phyloP scores from a whole-genome alignment of 2,888 invertebrate genomes.

The Parthenolecanium corni region DNA sequence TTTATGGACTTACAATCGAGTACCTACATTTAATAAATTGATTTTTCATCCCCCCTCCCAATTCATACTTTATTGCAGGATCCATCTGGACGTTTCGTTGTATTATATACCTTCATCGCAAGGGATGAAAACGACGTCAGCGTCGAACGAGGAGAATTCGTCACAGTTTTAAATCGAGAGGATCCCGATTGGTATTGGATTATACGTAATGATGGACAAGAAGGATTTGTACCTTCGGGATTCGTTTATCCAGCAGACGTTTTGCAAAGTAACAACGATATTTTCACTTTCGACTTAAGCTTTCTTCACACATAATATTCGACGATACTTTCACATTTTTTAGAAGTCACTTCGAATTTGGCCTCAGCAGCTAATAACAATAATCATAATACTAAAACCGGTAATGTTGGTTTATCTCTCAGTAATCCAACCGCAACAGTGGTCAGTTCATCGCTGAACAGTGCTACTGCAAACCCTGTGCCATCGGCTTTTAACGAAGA shows the following conservation, averaged over 20 bases:
- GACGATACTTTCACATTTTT: no score
- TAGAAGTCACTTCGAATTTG: no score
- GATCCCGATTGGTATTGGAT: slow-evolving; percentile 98
- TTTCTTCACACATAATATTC: no score
- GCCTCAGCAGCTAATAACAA: background rate
- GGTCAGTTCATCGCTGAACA: background rate
- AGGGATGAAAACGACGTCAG: slow-evolving; percentile 88
- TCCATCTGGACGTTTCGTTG: slow-evolving; percentile 80
- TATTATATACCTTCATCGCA: slow-evolving; percentile 84
- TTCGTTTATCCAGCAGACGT: slow-evolving; percentile 86
- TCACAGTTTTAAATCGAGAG: slow-evolving; percentile 87
- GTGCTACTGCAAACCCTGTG: background rate
- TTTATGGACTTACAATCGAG: no score
- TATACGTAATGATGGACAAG: slow-evolving; percentile 78
- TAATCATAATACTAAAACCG: background rate
- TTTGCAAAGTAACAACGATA: slow-evolving; percentile 43
- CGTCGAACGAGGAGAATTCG: slow-evolving; percentile 86
- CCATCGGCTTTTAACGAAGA: slow-evolving; percentile 43
- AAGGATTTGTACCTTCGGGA: slow-evolving; percentile 89
- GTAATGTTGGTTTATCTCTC: background rate
- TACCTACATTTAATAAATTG: no score
- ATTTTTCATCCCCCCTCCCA: no score
- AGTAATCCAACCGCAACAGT: background rate
- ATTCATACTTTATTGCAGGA: no score
- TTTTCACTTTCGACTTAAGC: no score